Conservation (phyloP, 2,888 invertebrate species). For the Aspidiotus rigidus region DNA sequence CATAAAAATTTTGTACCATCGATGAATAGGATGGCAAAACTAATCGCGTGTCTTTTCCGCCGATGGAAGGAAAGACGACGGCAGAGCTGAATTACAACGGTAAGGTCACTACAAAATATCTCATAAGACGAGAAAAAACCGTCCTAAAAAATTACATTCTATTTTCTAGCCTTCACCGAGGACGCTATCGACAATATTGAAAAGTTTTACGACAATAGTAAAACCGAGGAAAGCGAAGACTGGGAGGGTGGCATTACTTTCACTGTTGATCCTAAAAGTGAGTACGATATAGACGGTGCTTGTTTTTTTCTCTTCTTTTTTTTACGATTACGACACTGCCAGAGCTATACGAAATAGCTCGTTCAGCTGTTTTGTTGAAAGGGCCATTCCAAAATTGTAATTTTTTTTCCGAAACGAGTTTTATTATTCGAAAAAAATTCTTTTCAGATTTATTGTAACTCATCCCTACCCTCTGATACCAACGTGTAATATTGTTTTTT, state of each 20-base stretch:
- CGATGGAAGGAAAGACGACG: constrained; percentile 40
- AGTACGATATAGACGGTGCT: constrained; percentile 44
- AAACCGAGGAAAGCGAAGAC: constrained; percentile 55
- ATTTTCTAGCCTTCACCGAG: constrained; percentile 49
- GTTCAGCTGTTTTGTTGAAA: too few species aligned
- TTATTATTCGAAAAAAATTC: background rate
- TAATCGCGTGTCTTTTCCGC: constrained; percentile 81
- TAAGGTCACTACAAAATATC: constrained; percentile 43
- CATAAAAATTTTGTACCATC: background rate
- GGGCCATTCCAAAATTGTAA: background rate
- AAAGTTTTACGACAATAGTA: constrained; percentile 54
- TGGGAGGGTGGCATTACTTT: constrained; percentile 83
- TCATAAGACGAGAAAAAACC: constrained; percentile 43
- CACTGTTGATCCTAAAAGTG: constrained; percentile 80
- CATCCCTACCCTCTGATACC: too few species aligned
- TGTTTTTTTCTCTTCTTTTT: too few species aligned
- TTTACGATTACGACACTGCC: too few species aligned
- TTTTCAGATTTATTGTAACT: too few species aligned
- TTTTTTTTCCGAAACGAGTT: constrained; percentile 1
- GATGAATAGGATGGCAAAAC: constrained; percentile 67
- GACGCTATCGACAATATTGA: constrained; percentile 71
- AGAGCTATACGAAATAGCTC: too few species aligned
- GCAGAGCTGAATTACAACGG: constrained; percentile 47
- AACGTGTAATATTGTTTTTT: too few species aligned
- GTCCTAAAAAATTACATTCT: constrained; percentile 5